Evolutionary conservation across 2,888 invertebrate species (phyloP).

Genomic region (Sinotaia quadrata): DNA sequence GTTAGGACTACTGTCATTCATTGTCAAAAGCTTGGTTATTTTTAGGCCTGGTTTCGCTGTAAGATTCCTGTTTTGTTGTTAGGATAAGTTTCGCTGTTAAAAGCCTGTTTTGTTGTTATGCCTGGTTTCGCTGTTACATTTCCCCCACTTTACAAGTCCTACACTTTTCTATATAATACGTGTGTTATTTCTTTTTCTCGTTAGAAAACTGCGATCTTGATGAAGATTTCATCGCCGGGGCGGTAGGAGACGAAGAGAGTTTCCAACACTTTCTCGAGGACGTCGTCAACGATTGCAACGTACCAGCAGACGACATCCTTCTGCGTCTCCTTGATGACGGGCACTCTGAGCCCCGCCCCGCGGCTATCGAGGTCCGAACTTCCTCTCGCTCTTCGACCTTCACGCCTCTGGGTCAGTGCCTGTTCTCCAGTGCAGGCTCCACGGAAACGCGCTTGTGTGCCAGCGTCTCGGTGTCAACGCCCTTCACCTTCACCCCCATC

Average conservation of each 20-base stretch:
- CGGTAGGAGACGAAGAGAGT: not conserved
- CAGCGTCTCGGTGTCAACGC: not conserved
- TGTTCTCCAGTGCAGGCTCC: not conserved
- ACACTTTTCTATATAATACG: too few species aligned
- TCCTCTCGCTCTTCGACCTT: not conserved
- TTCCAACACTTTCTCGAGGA: constrained; percentile 13
- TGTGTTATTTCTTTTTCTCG: not conserved
- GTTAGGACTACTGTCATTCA: too few species aligned
- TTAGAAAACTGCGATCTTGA: constrained; percentile 3
- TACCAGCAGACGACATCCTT: constrained; percentile 6
- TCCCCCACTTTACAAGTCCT: too few species aligned
- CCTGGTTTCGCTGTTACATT: too few species aligned
- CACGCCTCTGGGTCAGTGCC: not conserved
- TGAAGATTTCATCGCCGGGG: not conserved
- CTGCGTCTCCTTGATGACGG: not conserved
- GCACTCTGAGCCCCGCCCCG: not conserved
- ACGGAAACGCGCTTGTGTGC: not conserved
- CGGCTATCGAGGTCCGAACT: too few species aligned
- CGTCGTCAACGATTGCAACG: constrained; percentile 2
- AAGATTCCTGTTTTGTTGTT: too few species aligned
- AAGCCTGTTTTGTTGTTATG: too few species aligned
- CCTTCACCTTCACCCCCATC: not conserved
- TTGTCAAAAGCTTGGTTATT: too few species aligned
- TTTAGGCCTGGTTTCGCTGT: too few species aligned
- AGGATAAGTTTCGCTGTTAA: too few species aligned